Evolutionary conservation across 1,140 invertebrate species (phyloP), one percentile per base, ranked within the genome.

Genomic region (Helicoverpa zea): DNA sequence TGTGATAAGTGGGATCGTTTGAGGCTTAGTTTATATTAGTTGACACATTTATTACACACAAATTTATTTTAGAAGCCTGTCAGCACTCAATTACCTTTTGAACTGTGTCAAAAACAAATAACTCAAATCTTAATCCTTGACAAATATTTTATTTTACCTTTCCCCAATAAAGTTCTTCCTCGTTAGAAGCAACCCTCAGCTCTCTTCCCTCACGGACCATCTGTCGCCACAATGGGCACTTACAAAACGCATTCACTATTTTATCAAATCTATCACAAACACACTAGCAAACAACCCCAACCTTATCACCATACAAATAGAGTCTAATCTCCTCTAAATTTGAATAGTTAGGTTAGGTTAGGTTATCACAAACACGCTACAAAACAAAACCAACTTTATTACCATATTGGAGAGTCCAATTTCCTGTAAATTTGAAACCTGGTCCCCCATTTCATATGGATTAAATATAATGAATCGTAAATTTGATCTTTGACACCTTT

Each of bases 401-500:
- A 7, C 0, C 3, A 0, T 14, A 59, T 84, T n/a, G n/a, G n/a
- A 87, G 66, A 59, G 74, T 86, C 73, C 29, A 29, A 78, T 81
- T 84, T 84, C 18, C 10, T 47, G n/a, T 29, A 30, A 30, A 3
- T 9, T 18, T 47, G 81, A 14, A 49, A 13, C 49, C n/a, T 16
- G 64, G 64, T 66, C 92, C 93, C 90, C 86, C 83, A 90, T 91
- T 90, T 91, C 88, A 89, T 89, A 84, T 85, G 91, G 92, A 94
- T 95, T 95, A 94, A 91, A 89, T 93, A 94, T 94, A 94, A 94
- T 94, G 93, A 94, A 93, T 94, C 91, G 92, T 95, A 95, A 95
- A 95, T 95, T 93, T 91, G 92, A 95, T 94, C 94, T 95, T 95
- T 95, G 92, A 94, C 94, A 95, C 94, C 94, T 95, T 93, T 95